A percentile compares a stretch with the other conserved stretches of the same genome.
phyloP scores from a whole-genome alignment of 2,113 vertebrate genomes.

The Xenus cinereus region DNA sequence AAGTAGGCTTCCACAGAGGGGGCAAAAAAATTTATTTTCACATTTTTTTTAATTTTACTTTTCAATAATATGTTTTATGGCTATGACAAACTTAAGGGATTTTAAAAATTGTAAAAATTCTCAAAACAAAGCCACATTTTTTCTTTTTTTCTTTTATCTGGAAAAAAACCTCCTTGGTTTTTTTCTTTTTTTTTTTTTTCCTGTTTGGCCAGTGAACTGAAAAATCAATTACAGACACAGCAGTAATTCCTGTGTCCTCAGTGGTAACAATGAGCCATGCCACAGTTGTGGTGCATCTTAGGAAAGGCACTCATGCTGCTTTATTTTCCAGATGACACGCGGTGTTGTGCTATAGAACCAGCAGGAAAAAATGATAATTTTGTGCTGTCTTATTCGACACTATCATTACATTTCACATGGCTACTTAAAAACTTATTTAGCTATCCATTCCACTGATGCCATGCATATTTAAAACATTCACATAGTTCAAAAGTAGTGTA shows the following conservation, averaged over 20 bases:
- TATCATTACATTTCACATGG: background rate
- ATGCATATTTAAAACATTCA: background rate
- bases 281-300: background rate
- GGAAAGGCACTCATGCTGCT: conserved; percentile 9
- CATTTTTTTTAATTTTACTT: background rate
- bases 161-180: background rate
- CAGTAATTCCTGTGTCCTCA: conserved; percentile 24
- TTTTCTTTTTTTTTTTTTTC: background rate
- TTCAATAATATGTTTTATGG: background rate
- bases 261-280: background rate
- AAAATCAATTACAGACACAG: conserved; percentile 56
- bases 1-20: background rate
- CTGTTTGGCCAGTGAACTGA: background rate
- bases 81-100: background rate
- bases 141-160: background rate
- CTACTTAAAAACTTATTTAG: background rate
- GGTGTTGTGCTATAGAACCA: background rate
- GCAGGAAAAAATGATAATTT: background rate
- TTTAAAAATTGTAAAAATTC: background rate
- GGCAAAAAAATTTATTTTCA: background rate
- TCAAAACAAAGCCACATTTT: background rate
- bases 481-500: background rate
- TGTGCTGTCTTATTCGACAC: background rate
- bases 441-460: background rate
- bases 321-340: conserved; percentile 17